Percentiles rank a stretch among this genome's conserved stretches.
Evolutionary conservation across 2,888 invertebrate species (phyloP).

Genomic region (Nephrotoma guestfalica): DNA sequence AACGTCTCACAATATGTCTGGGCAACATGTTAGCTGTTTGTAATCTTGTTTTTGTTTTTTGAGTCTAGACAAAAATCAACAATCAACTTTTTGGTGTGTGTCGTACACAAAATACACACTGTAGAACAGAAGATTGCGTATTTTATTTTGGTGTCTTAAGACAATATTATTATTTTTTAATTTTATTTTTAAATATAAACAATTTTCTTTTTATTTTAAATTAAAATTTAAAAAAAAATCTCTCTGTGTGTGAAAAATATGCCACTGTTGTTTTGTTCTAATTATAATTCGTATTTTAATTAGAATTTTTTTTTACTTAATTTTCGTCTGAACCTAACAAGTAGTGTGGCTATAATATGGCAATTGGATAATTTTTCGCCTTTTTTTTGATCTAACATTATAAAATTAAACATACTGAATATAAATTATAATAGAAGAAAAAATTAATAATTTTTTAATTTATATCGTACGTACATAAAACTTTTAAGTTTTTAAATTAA

Average conservation of each 20-base stretch:
- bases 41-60: neutral
- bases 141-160: neutral
- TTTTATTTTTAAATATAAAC: neutral
- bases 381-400: neutral
- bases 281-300: neutral
- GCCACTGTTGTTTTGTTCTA: neutral
- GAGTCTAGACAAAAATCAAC: neutral
- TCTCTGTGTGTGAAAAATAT: neutral
- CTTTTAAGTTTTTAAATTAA: neutral
- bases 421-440: neutral
- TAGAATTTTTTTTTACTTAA: neutral
- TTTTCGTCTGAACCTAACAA: neutral
- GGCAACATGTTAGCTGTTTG: neutral
- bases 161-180: neutral
- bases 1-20: neutral
- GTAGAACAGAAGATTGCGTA: neutral
- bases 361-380: neutral
- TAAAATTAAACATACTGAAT: neutral
- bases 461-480: neutral
- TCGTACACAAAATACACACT: neutral
- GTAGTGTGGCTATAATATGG: neutral
- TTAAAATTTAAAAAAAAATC: neutral
- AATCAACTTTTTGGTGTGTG: neutral
- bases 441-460: neutral
- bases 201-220: neutral